Percentiles rank a stretch among this genome's conserved stretches.
These are phyloP conservation scores for Varanus salvator DNA, from an alignment of 2,113 vertebrate species.

Conservation along the genomic window DNA sequence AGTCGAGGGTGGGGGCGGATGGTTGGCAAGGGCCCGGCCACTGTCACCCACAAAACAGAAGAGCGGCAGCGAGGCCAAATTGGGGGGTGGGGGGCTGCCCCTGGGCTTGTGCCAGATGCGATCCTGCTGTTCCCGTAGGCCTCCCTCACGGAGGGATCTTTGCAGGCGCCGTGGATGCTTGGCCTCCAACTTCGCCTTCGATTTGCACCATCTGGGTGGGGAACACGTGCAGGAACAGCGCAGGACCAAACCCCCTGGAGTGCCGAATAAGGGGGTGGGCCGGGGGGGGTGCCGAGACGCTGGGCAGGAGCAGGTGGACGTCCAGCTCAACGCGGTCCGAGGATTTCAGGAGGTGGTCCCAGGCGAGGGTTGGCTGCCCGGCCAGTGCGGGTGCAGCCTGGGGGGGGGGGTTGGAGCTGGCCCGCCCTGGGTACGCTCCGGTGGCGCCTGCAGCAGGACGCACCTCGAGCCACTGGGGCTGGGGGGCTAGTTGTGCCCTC, in stretches of 20 bases:
- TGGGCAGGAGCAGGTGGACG: too few species aligned
- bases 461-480: neutral
- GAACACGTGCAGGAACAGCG: neutral
- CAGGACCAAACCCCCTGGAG: neutral
- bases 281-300: too few species aligned
- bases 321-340: neutral
- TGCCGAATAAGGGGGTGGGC: neutral
- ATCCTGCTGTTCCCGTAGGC: neutral
- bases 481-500: neutral
- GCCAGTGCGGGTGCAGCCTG: too few species aligned
- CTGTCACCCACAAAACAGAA: slow-evolving; percentile 29
- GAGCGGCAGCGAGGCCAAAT: neutral
- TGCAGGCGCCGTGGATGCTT: neutral
- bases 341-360: neutral
- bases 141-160: neutral
- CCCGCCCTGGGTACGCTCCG: neutral
- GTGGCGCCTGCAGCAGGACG: neutral
- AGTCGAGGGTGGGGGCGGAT: neutral
- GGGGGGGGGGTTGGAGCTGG: neutral
- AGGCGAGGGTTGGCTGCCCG: neutral
- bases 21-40: slow-evolving; percentile 22
- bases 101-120: neutral
- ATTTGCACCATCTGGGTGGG: neutral
- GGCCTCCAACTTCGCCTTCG: neutral
- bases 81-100: neutral